Conservation (phyloP, 2,888 invertebrate genomes). For the Cosmia trapezina region DNA sequence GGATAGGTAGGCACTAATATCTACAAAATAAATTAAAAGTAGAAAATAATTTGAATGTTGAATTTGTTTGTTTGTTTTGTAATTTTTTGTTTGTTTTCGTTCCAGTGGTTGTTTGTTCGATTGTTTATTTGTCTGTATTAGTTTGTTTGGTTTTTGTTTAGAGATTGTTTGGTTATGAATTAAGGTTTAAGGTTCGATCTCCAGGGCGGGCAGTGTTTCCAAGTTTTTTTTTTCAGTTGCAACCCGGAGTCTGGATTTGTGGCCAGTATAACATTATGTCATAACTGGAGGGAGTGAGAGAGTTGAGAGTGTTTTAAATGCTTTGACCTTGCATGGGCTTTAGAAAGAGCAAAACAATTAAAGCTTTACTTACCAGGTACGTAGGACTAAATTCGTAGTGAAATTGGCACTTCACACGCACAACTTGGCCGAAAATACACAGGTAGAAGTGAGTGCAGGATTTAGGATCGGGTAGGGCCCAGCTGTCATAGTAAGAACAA, state of each 20-base stretch:
- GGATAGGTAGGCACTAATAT: neutral
- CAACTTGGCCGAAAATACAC: neutral
- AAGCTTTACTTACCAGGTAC: neutral
- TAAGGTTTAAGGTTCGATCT: too few species aligned
- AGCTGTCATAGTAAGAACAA: neutral
- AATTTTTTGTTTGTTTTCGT: neutral
- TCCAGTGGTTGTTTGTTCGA: too few species aligned
- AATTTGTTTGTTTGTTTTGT: too few species aligned
- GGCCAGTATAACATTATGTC: too few species aligned
- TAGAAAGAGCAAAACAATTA: neutral
- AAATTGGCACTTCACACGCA: neutral
- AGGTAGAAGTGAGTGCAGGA: neutral
- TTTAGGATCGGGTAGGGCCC: neutral
- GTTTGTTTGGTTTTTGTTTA: neutral
- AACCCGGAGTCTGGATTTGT: too few species aligned
- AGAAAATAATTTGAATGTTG: neutral
- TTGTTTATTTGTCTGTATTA: too few species aligned
- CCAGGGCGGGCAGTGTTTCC: too few species aligned
- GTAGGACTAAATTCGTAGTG: constrained; percentile 18
- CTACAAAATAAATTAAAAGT: neutral
- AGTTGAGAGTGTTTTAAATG: too few species aligned
- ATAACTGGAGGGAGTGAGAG: too few species aligned
- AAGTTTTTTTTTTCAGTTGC: too few species aligned
- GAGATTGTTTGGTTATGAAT: neutral
- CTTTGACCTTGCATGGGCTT: too few species aligned